These are phyloP conservation scores for Prunella fulvescens DNA, from an alignment of 2,113 vertebrate genomes.

Conservation along the genomic window DNA sequence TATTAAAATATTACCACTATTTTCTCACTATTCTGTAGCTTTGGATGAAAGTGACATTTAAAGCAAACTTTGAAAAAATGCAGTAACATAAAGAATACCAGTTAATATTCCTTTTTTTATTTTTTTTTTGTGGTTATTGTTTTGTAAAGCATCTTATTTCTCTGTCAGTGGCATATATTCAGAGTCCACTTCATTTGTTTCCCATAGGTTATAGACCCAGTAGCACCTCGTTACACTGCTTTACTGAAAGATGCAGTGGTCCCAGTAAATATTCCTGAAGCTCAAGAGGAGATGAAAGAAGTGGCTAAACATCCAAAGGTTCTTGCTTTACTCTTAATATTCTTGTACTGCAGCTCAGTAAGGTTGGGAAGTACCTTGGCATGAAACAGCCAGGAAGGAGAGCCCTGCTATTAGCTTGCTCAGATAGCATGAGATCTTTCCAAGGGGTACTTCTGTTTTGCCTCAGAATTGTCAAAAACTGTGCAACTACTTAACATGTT, in stretches of 20 bases:
- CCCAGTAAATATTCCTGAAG: conserved; percentile 83
- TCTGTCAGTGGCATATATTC: not conserved
- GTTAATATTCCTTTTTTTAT: conserved; percentile 53
- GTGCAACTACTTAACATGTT: not conserved
- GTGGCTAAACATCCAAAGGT: conserved; percentile 97
- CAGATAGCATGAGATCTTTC: not conserved
- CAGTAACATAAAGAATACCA: conserved; percentile 78
- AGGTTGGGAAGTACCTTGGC: not conserved
- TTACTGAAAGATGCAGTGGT: conserved; percentile 84
- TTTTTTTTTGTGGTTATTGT: not conserved
- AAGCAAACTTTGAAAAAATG: conserved; percentile 45
- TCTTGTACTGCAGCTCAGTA: not conserved
- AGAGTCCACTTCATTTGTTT: conserved; percentile 17
- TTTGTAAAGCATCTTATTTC: not conserved
- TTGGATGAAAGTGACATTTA: not conserved
- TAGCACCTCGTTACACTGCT: conserved; percentile 90
- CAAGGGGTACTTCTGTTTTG: not conserved
- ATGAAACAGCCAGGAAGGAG: not conserved
- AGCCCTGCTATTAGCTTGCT: not conserved
- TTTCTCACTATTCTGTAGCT: not conserved
- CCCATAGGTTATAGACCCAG: conserved; percentile 91
- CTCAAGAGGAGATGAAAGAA: conserved; percentile 88
- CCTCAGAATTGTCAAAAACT: not conserved
- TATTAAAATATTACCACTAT: not conserved
- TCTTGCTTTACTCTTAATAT: not conserved